Evolutionary conservation across 2,888 invertebrate species (phyloP).

Genomic region (Alloplasta piceator): DNA sequence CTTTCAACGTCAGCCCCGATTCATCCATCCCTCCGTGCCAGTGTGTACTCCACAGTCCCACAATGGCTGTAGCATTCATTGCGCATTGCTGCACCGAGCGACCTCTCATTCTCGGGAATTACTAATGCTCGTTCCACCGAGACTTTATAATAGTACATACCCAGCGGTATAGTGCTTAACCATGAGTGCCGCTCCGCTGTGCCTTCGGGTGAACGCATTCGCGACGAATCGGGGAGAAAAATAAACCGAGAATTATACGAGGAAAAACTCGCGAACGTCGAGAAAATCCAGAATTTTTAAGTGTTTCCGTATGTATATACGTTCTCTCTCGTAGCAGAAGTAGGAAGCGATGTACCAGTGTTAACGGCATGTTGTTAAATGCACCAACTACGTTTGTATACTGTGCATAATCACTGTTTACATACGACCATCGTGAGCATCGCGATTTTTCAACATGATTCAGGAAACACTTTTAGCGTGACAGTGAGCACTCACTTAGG

Average conservation of each 20-base stretch:
- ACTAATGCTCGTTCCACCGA: slow-evolving; percentile 59
- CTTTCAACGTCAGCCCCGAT: slow-evolving; percentile 45
- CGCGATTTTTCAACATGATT: not conserved
- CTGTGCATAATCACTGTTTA: not conserved
- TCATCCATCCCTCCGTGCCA: not conserved
- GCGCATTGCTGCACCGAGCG: slow-evolving; percentile 42
- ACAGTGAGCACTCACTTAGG: slow-evolving; percentile 7
- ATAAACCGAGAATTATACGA: slow-evolving; percentile 53
- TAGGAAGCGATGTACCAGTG: slow-evolving; percentile 4
- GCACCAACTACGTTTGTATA: not conserved
- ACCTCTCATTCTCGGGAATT: slow-evolving; percentile 48
- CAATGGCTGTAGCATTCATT: slow-evolving; percentile 35
- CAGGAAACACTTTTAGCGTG: slow-evolving; percentile 10
- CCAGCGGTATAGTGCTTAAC: slow-evolving; percentile 4
- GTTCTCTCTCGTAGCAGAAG: not conserved
- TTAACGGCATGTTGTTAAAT: slow-evolving; percentile 11
- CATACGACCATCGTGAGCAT: not conserved
- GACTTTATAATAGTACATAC: slow-evolving; percentile 55
- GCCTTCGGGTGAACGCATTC: slow-evolving; percentile 19
- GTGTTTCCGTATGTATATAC: not conserved
- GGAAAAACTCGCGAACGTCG: slow-evolving; percentile 43
- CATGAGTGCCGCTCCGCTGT: slow-evolving; percentile 21
- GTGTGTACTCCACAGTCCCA: slow-evolving; percentile 25
- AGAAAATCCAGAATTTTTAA: slow-evolving; percentile 39
- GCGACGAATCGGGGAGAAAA: slow-evolving; percentile 33